Base-by-base conservation (phyloP, 2,113 vertebrate genomes). In the Prionailurus bengalensis region DNA sequence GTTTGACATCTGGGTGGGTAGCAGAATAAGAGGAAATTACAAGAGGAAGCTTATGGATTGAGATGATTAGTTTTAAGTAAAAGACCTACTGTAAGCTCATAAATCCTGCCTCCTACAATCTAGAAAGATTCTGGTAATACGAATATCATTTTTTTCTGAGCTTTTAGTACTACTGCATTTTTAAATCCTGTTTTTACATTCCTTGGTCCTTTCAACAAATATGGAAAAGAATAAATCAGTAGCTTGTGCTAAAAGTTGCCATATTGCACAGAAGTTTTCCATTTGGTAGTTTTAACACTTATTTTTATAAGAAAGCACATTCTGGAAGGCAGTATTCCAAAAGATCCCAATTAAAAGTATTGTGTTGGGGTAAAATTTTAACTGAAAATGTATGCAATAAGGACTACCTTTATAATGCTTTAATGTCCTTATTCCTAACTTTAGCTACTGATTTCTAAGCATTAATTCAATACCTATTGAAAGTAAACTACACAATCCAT, bases 331-430 rank as follows among this genome's bases (percentile, higher is more conserved):
- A 97, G 39, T 88, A 89, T 89, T 94, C 36, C 71, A 94, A 81
- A 97, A 79, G 63, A 94, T 81, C 39, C 39, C 53, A 97, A 97
- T 80, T 91, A 83, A 90, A 92, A 95, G 36, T 36, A 94, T 90
- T 97, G 45, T 94, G 78, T 74, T 42, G 55, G 31, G 9, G 3
- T 96, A 84, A 96, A 97, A 96, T 23, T 79, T 97, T 31, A 94
- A 93, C 66, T 80, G 29, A 88, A 97, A 95, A 71, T 76, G 36
- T 92, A 73, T 90, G 63, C 83, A 13, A 93, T 91, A 91, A 78
- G 91, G 36, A 94, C n/a, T 89, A 85, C 9, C 7, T 31, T 94
- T 71, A 95, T 83, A 93, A 93, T 61, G 51, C 42, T 89, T 66
- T 76, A 19, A 66, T 68, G 23, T 73, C 88, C 89, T 93, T 88